Evolutionary conservation across 1,140 invertebrate genomes (phyloP), one percentile per base, ranked within the genome.

Genomic region (Laodelphax striatellus): DNA sequence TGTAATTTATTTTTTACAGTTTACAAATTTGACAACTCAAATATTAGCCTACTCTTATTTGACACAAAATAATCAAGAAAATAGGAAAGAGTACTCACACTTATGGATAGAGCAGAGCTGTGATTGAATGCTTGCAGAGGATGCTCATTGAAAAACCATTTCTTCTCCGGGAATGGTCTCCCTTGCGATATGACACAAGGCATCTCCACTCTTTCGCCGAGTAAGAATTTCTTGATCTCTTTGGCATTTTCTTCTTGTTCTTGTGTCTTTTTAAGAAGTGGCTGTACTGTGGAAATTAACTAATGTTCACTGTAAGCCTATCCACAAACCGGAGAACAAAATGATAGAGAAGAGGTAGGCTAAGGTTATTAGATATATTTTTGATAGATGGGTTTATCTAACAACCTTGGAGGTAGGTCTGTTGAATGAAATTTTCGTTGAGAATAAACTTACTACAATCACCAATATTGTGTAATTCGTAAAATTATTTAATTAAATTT

Each of bases 141-240:
- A 14, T 52, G 31, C n/a, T 62, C 64, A 55, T 67, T 62, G 52
- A 60, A 61, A 38, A 34, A 65, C 66, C 66, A 67, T 28, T 44
- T 63, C 16, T 62, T 52, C 11, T 22, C 41, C 5, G 65, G 63
- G 14, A 52, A 52, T 19, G 66, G 66, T 44, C 62, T 63, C 3
- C 66, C 64, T 21, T 56, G 34, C 0, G 56, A 22, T 16, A 66
- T 46, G 10, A 53, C 52, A 52, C 66, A 67, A 1, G 55, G 52
- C 44, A 67, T 41, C 34, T 61, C 43, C 5, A 66, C 53, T n/a
- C 13, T 43, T 19, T 53, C 41, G 14, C 64, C 62, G 1, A 56
- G 13, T 5, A 56, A 17, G 16, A 31, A 31, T 28, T 59, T 52
- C 9, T 54, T 59, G 8, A 31, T 38, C 21, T 43, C 31, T 38